A percentile compares a stretch with the other conserved stretches of the same genome.
phyloP scores from a whole-genome alignment of 2,113 vertebrate genomes.

The Neoarius graeffei region DNA sequence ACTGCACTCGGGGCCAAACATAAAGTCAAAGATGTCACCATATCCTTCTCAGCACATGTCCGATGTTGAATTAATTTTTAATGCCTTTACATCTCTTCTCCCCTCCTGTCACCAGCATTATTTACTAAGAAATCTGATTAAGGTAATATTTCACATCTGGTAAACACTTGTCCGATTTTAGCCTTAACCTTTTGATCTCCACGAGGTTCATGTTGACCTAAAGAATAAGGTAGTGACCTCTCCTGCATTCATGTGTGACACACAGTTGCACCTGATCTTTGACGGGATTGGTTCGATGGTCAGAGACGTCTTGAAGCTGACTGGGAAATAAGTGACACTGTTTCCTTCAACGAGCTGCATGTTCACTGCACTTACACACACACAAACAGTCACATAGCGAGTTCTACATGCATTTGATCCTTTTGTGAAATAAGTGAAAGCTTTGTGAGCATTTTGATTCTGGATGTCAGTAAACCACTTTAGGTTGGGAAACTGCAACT shows the following conservation, averaged over 20 bases:
- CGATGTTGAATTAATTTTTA: slow-evolving; percentile 52
- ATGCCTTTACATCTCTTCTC: neutral
- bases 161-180: neutral
- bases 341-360: neutral
- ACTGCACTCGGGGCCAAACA: slow-evolving; percentile 82
- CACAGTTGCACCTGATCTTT: slow-evolving; percentile 77
- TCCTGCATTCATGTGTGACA: slow-evolving; percentile 87
- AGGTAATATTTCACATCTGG: neutral
- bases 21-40: slow-evolving; percentile 78
- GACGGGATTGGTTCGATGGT: slow-evolving; percentile 87
- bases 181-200: slow-evolving; percentile 63
- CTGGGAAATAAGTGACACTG: slow-evolving; percentile 66
- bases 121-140: neutral
- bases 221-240: slow-evolving; percentile 84
- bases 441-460: neutral
- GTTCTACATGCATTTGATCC: neutral
- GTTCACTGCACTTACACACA: neutral
- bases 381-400: neutral
- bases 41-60: slow-evolving; percentile 72
- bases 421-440: neutral
- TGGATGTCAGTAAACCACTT: neutral
- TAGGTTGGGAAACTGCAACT: neutral
- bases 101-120: neutral
- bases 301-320: slow-evolving; percentile 75
- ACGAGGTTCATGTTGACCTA: slow-evolving; percentile 82